A percentile compares a stretch with the other conserved stretches of the same genome.
These are phyloP conservation scores for Dolichopus griseipennis DNA, from an alignment of 2,888 invertebrate genomes.

Conservation along the genomic window DNA sequence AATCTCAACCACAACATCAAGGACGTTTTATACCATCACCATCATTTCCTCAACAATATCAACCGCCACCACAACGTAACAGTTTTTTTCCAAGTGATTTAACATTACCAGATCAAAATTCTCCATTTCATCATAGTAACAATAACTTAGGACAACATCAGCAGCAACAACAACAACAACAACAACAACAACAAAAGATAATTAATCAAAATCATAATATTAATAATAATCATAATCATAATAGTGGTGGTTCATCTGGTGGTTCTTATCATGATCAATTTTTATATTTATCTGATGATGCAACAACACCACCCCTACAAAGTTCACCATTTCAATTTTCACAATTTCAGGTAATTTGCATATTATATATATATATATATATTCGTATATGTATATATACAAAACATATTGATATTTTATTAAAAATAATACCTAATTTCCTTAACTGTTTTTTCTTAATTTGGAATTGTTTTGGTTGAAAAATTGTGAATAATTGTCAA, in stretches of 20 bases:
- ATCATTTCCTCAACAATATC: slow-evolving; percentile 25
- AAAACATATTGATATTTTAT: no score
- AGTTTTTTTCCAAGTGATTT: not conserved
- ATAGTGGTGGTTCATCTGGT: slow-evolving; percentile 29
- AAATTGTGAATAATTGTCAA: no score
- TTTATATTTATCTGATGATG: slow-evolving; percentile 35
- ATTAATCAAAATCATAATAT: not conserved
- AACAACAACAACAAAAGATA: slow-evolving; percentile 18
- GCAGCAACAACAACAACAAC: no score
- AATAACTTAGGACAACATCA: slow-evolving; percentile 2
- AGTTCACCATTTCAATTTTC: slow-evolving; percentile 30
- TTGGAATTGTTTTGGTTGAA: no score
- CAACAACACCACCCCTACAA: slow-evolving; percentile 25
- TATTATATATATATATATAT: no score
- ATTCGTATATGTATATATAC: no score
- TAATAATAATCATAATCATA: slow-evolving; percentile 17
- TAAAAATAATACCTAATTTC: no score
- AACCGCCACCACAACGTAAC: slow-evolving; percentile 16
- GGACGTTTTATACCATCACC: slow-evolving; percentile 41
- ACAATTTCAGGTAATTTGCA: slow-evolving; percentile 29
- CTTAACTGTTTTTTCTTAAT: no score
- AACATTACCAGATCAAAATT: slow-evolving; percentile 2
- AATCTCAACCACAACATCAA: slow-evolving; percentile 25
- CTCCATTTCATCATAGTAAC: not conserved
- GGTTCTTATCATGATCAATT: slow-evolving; percentile 40